Conservation (phyloP, 2,888 invertebrate genomes). For the Eristalis arbustorum region DNA sequence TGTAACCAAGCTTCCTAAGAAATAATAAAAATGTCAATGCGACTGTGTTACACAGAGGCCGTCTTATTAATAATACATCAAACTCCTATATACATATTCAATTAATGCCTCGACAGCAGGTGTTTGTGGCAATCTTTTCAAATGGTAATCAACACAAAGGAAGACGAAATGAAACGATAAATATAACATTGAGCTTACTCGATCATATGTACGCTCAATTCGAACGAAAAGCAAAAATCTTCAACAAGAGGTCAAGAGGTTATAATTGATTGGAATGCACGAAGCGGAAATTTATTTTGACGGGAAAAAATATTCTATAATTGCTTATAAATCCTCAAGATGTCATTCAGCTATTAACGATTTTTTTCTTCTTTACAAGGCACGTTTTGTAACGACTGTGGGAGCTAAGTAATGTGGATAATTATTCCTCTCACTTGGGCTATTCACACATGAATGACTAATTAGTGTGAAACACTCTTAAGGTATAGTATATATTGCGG, state of each 20-base stretch:
- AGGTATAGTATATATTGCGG: neutral
- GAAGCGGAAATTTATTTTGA: slow-evolving; percentile 22
- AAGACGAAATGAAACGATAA: neutral
- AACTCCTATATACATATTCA: neutral
- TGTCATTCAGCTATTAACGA: neutral
- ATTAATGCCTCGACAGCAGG: neutral
- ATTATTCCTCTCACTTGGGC: neutral
- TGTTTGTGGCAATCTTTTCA: neutral
- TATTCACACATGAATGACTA: neutral
- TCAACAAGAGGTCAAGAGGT: slow-evolving; percentile 24
- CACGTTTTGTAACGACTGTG: neutral
- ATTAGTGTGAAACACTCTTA: neutral
- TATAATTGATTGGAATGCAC: slow-evolving; percentile 23
- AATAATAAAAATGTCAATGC: neutral
- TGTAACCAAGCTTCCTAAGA: too few relatives aligned
- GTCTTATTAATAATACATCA: neutral
- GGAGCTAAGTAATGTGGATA: neutral
- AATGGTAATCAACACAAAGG: slow-evolving; percentile 1
- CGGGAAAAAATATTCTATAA: slow-evolving; percentile 13
- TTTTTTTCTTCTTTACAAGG: neutral
- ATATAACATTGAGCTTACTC: slow-evolving; percentile 20
- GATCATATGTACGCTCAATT: neutral
- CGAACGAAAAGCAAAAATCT: slow-evolving; percentile 8
- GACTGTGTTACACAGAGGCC: neutral
- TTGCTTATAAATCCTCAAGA: slow-evolving; percentile 7